Evolutionary conservation across 2,113 vertebrate genomes (phyloP).

Genomic region (Sarotherodon lohbergeri): DNA sequence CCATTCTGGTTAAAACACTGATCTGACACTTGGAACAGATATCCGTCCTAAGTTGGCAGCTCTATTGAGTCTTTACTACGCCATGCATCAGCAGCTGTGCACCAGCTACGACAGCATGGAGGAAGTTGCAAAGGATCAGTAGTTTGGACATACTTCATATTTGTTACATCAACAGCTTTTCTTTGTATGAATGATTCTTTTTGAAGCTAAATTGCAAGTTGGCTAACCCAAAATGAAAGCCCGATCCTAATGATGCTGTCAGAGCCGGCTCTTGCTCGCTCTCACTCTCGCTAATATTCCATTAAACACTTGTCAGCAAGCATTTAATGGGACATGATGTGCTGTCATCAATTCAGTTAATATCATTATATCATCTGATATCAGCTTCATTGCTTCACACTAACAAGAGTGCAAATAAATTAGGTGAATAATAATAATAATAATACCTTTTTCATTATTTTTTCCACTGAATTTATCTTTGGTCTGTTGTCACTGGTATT

Average conservation of each 20-base stretch:
- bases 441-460: neutral
- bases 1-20: neutral
- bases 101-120: neutral
- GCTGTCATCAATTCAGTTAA: neutral
- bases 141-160: neutral
- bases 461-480: neutral
- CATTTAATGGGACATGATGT: neutral
- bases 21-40: neutral
- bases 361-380: neutral
- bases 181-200: neutral
- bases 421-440: neutral
- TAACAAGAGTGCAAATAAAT: neutral
- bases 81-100: neutral
- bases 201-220: neutral
- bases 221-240: neutral
- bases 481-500: neutral
- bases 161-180: neutral
- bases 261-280: neutral
- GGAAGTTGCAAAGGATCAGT: neutral
- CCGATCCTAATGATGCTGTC: neutral
- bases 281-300: neutral
- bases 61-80: neutral
- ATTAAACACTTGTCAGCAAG: neutral
- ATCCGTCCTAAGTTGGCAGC: neutral
- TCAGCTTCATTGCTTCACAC: neutral